Percentiles rank a stretch among this genome's conserved stretches.
phyloP scores from a whole-genome alignment of 2,113 vertebrate species.

The Noturus placidus region DNA sequence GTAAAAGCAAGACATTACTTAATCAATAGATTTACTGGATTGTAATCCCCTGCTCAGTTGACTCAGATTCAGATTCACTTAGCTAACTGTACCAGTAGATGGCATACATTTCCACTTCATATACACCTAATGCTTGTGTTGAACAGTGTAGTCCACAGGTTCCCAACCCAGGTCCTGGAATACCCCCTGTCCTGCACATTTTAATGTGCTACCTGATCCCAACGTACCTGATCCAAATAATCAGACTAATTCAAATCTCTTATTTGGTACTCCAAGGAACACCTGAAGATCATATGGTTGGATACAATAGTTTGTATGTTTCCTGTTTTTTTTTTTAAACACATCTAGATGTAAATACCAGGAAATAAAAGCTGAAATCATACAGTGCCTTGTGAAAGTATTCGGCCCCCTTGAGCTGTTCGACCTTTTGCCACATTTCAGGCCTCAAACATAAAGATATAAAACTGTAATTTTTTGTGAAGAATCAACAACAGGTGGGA shows the following conservation, averaged over 20 bases:
- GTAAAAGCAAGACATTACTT: not conserved
- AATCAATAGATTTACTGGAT: not conserved
- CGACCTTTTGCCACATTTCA: too few species aligned
- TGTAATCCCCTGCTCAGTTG: not conserved
- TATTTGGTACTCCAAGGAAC: not conserved
- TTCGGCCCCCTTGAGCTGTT: too few species aligned
- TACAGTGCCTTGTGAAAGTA: too few species aligned
- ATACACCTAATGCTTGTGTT: not conserved
- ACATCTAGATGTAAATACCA: too few species aligned
- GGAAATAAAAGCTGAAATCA: too few species aligned
- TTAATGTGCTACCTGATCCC: not conserved
- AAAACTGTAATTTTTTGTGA: too few species aligned
- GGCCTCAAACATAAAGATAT: too few species aligned
- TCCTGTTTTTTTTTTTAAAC: too few species aligned
- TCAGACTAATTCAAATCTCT: not conserved
- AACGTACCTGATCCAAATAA: not conserved
- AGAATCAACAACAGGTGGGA: too few species aligned
- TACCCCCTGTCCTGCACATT: not conserved
- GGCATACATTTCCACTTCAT: conserved; percentile 51
- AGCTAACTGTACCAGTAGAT: conserved; percentile 61
- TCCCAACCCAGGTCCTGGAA: not conserved
- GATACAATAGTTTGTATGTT: too few species aligned
- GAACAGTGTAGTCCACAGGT: not conserved
- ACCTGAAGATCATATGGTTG: too few species aligned
- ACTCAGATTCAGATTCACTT: not conserved